These are phyloP conservation scores for Polyodon spathula DNA, from an alignment of 2,113 vertebrate genomes.

Conservation along the genomic window DNA sequence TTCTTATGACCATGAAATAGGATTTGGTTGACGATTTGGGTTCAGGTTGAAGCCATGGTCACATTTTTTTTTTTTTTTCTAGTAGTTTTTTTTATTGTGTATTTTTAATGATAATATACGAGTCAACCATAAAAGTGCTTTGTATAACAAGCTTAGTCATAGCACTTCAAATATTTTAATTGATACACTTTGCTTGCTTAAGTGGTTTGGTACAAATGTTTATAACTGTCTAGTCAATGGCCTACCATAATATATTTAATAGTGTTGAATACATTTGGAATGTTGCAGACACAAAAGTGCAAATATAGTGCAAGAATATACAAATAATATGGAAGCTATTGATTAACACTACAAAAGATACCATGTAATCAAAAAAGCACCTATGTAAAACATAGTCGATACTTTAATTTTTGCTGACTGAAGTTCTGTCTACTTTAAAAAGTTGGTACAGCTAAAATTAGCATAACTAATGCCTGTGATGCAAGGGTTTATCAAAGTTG, in stretches of 20 bases:
- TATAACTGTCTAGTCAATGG: not conserved
- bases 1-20: constrained; percentile 3
- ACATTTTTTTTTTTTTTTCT: not conserved
- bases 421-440: too few relatives aligned
- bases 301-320: not conserved
- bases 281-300: not conserved
- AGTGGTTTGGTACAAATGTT: not conserved
- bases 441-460: too few relatives aligned
- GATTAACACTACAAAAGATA: too few relatives aligned
- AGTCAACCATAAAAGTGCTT: not conserved
- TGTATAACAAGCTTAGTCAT: not conserved
- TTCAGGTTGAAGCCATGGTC: not conserved
- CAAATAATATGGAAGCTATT: too few relatives aligned
- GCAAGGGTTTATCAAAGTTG: too few relatives aligned
- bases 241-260: not conserved
- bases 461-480: too few relatives aligned
- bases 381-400: too few relatives aligned
- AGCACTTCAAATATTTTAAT: not conserved
- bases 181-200: not conserved
- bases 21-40: not conserved
- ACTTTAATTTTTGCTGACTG: too few relatives aligned
- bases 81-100: not conserved
- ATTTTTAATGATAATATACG: not conserved
- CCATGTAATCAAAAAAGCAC: too few relatives aligned
- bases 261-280: not conserved